Evolutionary conservation across 2,888 invertebrate species (phyloP).

Genomic region (Epirrhoe tristata): DNA sequence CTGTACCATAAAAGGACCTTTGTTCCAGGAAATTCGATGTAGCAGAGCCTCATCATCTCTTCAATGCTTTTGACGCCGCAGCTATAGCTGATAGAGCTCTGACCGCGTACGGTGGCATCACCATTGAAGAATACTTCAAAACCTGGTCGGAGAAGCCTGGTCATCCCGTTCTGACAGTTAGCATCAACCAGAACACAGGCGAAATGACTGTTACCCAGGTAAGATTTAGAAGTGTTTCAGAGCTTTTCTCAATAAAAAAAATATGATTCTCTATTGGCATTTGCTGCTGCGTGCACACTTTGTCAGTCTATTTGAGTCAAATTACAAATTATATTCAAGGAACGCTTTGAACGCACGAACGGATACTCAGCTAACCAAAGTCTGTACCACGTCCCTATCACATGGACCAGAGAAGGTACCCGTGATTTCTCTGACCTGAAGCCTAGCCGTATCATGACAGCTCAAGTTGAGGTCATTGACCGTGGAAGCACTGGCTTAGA

Average conservation of each 20-base stretch:
- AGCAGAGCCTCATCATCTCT: slow-evolving; percentile 81
- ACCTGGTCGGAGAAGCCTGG: slow-evolving; percentile 87
- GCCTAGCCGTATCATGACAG: slow-evolving; percentile 65
- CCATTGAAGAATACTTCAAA: slow-evolving; percentile 77
- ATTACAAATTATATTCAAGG: slow-evolving; percentile 46
- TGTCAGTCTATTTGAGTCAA: background rate
- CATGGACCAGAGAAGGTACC: slow-evolving; percentile 73
- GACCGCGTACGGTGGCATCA: slow-evolving; percentile 59
- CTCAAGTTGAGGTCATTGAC: slow-evolving; percentile 50
- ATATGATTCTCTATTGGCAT: no score
- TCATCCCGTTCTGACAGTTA: slow-evolving; percentile 85
- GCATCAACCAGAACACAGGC: slow-evolving; percentile 68
- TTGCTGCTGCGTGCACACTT: background rate
- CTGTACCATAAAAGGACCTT: background rate
- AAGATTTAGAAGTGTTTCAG: slow-evolving; percentile 15
- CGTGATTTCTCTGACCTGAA: slow-evolving; percentile 70
- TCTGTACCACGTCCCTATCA: slow-evolving; percentile 75
- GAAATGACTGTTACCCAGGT: slow-evolving; percentile 74
- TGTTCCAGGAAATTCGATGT: slow-evolving; percentile 66
- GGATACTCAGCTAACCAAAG: slow-evolving; percentile 54
- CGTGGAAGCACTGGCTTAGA: slow-evolving; percentile 66
- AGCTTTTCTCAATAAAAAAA: no score
- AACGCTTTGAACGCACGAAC: slow-evolving; percentile 67
- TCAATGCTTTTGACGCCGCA: slow-evolving; percentile 75
- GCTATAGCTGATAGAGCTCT: slow-evolving; percentile 61